phyloP scores from a whole-genome alignment of 2,888 invertebrate species.

The Epistrophe eligans region DNA sequence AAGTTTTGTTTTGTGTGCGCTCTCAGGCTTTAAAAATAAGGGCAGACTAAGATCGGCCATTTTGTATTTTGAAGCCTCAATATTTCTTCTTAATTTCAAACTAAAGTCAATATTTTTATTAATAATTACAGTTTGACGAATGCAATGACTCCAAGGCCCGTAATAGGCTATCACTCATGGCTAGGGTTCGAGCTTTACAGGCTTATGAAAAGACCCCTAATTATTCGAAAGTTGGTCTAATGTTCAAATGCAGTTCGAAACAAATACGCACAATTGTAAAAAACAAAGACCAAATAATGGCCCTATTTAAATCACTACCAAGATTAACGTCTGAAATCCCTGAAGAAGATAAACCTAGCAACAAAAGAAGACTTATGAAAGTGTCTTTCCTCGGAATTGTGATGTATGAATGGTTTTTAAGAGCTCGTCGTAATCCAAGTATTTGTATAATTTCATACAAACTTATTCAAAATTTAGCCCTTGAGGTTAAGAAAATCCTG shows the following conservation, averaged over 20 bases:
- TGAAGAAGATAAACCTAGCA: conserved; percentile 6
- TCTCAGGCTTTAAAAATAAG: conserved; percentile 30
- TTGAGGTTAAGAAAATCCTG: conserved; percentile 77
- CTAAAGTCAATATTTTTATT: background rate
- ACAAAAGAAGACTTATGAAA: conserved; percentile 78
- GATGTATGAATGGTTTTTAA: conserved; percentile 81
- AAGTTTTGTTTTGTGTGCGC: conserved; percentile 56
- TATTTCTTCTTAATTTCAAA: background rate
- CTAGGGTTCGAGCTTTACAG: conserved; percentile 50
- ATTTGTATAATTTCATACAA: conserved; percentile 61
- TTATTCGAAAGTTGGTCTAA: conserved; percentile 52
- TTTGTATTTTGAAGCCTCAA: conserved; percentile 3
- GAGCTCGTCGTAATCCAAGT: conserved; percentile 79
- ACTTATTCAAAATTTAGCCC: conserved; percentile 66
- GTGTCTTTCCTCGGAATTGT: conserved; percentile 80
- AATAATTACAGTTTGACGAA: conserved; percentile 61
- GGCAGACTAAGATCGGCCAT: conserved; percentile 50
- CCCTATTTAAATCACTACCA: conserved; percentile 40
- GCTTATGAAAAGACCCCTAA: conserved; percentile 64
- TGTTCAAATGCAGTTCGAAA: conserved; percentile 70
- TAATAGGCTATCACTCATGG: conserved; percentile 60
- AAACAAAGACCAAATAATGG: conserved; percentile 78
- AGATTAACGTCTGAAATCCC: background rate
- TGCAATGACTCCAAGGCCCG: conserved; percentile 56
- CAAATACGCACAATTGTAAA: conserved; percentile 65